Base-by-base conservation (phyloP, 2,888 invertebrate genomes). In the Apocheima hispidaria region DNA sequence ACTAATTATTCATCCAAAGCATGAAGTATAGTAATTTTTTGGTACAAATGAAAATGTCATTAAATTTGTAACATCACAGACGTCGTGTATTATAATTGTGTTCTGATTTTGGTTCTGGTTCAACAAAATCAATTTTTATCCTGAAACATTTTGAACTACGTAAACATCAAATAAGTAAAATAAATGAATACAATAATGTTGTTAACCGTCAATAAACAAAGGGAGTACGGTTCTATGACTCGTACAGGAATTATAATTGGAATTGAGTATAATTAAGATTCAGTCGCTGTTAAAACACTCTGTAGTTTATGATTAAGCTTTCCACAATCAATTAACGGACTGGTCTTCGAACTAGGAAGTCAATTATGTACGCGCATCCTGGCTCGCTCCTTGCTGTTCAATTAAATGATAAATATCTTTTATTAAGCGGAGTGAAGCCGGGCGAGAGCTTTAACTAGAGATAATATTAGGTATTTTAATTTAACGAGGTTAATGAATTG, bases 331-430 rank as follows among this genome's bases (percentile, higher is more conserved):
- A 69, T 69, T 60, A 69, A 46, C 57, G 54, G 28, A 14, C 14
- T 14, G 35, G 55, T 33, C 51, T 56, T 54, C 48, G 58, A 49
- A 60, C 65, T 35, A 66, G 69, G 65, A 69, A 69, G 61, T 63
- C 4, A 40, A 53, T 48, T 46, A 57, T 57, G 54, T 41, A 56
- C 56, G 51, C 64, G 33, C 61, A 52, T 61, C 61, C 61, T 56
- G 23, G 18, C 23, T 26, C 53, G 56, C 56, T 46, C 58, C 54
- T 46, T 16, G 55, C 51, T 50, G 43, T 67, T 69, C 50, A 65
- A 69, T 69, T 69, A 69, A 64, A 62, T 67, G 69, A 69, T 69
- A 67, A 65, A 46, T 62, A 61, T 61, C 61, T 56, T 9, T 28
- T 26, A 40, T 60, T 60, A 60, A 36, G 10, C 20, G 40, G 49